Evolutionary conservation across 1,140 invertebrate genomes (phyloP), one percentile per base, ranked within the genome.

Genomic region (Hydropsyche tenuis): DNA sequence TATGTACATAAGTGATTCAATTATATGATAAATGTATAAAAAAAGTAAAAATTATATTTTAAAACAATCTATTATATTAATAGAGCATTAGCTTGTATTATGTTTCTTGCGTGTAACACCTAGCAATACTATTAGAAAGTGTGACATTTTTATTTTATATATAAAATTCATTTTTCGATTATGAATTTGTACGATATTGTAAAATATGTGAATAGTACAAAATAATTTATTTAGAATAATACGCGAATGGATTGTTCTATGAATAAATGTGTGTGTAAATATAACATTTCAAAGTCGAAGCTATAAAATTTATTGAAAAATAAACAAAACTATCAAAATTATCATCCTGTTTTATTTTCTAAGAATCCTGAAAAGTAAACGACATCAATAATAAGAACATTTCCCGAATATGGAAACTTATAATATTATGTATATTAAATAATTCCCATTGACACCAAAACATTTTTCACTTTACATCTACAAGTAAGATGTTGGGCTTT

Each of bases 141-240:
- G 56, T 60, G 56, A 60, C 9, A 25, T 60, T 60, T 25, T 60
- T 22, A 25, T 25, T 12, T 4, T 4, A 4, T 37, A 37, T 37
- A 9, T 9, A 37, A 25, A 60, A 25, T 60, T 53, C 11, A n/a
- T 53, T 53, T 53, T 18, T 20, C 7, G 22, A 60, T 1, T 7
- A 25, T 25, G 30, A 37, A 12, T 25, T 25, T 65, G 63, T 65
- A 65, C 63, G 43, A 4, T 37, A 4, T 46, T 68, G 65, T 68
- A 68, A 48, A 30, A 72, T 62, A 72, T 72, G 69, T 72, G 53
- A 72, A 72, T 72, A 72, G 69, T 72, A 72, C 69, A 72, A 72
- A 68, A 48, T 46, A 45, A 48, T 68, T 27, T 68, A 68, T 68
- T 42, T 62, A 71, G 18, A 63, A 18, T 60, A 4, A 27, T 27